A percentile compares a stretch with the other conserved stretches of the same genome.
phyloP scores from a whole-genome alignment of 2,797 vertebrate genomes.

The Pitangus sulphuratus region DNA sequence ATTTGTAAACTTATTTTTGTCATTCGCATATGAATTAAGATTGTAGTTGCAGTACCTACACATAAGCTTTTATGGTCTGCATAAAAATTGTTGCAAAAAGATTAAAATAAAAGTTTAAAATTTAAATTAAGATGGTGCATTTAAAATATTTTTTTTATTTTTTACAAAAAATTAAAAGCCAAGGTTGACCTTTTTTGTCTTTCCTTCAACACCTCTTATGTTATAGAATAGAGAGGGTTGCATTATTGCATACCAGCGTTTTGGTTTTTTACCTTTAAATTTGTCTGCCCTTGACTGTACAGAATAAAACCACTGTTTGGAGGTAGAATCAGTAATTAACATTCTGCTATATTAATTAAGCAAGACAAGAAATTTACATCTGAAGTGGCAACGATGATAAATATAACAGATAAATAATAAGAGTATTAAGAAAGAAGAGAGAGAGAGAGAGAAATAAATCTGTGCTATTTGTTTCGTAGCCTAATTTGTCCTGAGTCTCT shows the following conservation, averaged over 20 bases:
- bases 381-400: background rate
- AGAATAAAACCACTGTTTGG: background rate
- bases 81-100: background rate
- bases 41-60: background rate
- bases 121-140: background rate
- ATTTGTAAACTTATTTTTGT: background rate
- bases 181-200: background rate
- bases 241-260: background rate
- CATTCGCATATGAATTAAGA: background rate
- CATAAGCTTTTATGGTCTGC: background rate
- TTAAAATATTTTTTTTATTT: background rate
- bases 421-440: background rate
- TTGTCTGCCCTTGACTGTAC: background rate
- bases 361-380: background rate
- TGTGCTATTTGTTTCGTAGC: background rate
- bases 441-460: background rate
- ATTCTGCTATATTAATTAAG: background rate
- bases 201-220: background rate
- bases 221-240: background rate
- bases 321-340: background rate
- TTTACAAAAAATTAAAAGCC: background rate
- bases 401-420: background rate
- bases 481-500: background rate
- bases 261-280: background rate
- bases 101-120: background rate